These are phyloP conservation scores for Tapirus terrestris DNA, from an alignment of 2,113 vertebrate genomes.

Conservation along the genomic window DNA sequence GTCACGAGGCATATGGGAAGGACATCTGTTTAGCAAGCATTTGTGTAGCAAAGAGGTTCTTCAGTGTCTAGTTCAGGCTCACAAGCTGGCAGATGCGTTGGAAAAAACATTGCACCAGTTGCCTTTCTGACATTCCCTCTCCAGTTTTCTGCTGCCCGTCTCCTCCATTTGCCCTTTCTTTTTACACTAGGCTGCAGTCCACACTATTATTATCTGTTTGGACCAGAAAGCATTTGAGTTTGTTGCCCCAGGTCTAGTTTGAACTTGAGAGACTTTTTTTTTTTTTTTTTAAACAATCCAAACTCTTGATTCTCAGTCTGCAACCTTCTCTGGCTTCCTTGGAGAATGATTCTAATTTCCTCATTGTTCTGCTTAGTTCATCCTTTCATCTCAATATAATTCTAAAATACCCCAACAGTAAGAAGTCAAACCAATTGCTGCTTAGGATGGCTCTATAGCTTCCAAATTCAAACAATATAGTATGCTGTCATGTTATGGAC, in stretches of 20 bases:
- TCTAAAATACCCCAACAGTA: background rate
- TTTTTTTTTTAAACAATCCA: background rate
- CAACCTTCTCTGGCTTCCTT: background rate
- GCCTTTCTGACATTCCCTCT: background rate
- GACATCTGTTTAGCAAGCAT: background rate
- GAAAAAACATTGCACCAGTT: background rate
- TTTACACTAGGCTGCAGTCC: background rate
- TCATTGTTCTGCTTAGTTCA: background rate
- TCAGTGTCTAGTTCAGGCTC: background rate
- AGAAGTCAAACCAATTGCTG: background rate
- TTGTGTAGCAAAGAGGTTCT: background rate
- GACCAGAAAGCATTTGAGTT: background rate
- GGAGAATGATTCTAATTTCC: background rate
- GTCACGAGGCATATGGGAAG: background rate
- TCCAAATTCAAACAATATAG: background rate
- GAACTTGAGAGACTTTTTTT: background rate
- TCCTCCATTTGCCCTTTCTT: background rate
- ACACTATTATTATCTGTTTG: background rate
- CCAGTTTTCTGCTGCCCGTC: background rate
- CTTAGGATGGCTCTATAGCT: background rate
- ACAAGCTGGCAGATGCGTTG: background rate
- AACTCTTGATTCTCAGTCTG: background rate
- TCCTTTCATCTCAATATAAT: background rate
- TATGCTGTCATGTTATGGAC: background rate
- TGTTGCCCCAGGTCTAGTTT: background rate